Percentiles rank a stretch among this genome's conserved stretches.
Conservation (phyloP, 2,113 vertebrate species). For the Laticauda laticaudata region DNA sequence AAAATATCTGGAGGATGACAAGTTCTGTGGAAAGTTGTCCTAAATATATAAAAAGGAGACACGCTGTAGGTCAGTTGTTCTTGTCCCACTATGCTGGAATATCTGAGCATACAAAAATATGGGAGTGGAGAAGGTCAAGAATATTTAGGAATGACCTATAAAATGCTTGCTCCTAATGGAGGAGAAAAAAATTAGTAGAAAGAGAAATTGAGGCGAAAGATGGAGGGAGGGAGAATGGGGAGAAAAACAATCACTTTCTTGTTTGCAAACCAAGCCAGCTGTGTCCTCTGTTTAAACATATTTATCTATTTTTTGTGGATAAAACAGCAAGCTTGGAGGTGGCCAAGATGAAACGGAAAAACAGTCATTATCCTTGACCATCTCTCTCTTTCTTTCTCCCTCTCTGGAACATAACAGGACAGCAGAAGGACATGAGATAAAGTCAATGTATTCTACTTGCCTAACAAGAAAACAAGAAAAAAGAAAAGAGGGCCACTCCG, state of each 20-base stretch:
- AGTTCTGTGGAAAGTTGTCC: not conserved
- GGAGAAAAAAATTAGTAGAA: not conserved
- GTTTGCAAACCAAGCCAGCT: not conserved
- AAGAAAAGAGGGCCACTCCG: not conserved
- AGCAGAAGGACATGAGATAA: constrained; percentile 4
- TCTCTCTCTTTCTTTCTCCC: not conserved
- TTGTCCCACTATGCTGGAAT: not conserved
- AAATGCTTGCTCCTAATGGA: not conserved
- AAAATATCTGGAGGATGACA: not conserved
- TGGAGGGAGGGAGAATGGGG: not conserved
- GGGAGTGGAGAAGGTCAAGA: not conserved
- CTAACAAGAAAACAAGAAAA: not conserved
- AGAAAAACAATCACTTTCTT: not conserved
- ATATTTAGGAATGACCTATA: not conserved
- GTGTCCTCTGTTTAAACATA: not conserved
- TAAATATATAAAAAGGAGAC: not conserved
- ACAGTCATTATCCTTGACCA: constrained; percentile 9
- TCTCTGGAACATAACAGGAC: constrained; percentile 15
- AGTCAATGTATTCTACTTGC: constrained; percentile 19
- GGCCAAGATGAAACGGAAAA: not conserved
- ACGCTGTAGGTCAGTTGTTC: not conserved
- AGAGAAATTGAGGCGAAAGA: not conserved
- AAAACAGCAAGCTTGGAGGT: not conserved
- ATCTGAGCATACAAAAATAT: not conserved
- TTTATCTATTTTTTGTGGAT: constrained; percentile 17